Evolutionary conservation across 1,140 invertebrate species (phyloP).

Genomic region (Ephestia elutella): DNA sequence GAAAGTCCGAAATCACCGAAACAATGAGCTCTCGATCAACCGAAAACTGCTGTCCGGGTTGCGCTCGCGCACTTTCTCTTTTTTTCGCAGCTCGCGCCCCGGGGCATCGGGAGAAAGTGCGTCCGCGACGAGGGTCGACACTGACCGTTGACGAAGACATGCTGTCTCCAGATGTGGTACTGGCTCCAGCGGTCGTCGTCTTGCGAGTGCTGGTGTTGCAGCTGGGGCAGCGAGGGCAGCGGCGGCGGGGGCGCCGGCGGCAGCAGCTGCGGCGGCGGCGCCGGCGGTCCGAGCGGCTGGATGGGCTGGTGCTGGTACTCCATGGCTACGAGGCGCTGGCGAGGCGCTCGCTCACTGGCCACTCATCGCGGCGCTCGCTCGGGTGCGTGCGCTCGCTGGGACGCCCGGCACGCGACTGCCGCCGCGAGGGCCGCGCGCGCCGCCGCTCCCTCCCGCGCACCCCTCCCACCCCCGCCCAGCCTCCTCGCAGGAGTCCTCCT

Average conservation of each 20-base stretch:
- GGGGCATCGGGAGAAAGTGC: constrained; percentile 41
- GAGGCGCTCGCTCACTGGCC: constrained; percentile 43
- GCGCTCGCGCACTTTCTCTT: constrained; percentile 53
- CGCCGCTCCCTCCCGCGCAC: constrained; percentile 21
- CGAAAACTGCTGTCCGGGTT: constrained; percentile 33
- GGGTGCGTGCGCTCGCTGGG: constrained; percentile 44
- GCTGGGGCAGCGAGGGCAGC: constrained; percentile 59
- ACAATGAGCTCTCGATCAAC: constrained; percentile 35
- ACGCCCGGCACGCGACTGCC: constrained; percentile 34
- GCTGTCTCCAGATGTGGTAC: constrained; percentile 77
- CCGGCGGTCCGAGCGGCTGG: constrained; percentile 53
- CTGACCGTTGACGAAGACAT: constrained; percentile 78
- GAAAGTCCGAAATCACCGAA: constrained; percentile 32
- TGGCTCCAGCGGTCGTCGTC: constrained; percentile 75
- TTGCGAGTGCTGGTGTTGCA: constrained; percentile 65
- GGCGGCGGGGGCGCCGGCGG: constrained; percentile 52
- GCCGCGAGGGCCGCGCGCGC: constrained; percentile 19
- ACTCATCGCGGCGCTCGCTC: constrained; percentile 56
- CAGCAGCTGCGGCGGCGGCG: constrained; percentile 50
- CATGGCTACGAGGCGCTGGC: constrained; percentile 35
- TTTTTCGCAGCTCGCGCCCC: constrained; percentile 29
- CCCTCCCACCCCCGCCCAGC: constrained; percentile 23
- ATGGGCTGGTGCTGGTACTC: constrained; percentile 59
- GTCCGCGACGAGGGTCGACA: constrained; percentile 28
- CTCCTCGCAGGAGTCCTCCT: constrained; percentile 13